These are phyloP conservation scores for Lerema accius DNA, from an alignment of 1,140 invertebrate species.

Conservation along the genomic window DNA sequence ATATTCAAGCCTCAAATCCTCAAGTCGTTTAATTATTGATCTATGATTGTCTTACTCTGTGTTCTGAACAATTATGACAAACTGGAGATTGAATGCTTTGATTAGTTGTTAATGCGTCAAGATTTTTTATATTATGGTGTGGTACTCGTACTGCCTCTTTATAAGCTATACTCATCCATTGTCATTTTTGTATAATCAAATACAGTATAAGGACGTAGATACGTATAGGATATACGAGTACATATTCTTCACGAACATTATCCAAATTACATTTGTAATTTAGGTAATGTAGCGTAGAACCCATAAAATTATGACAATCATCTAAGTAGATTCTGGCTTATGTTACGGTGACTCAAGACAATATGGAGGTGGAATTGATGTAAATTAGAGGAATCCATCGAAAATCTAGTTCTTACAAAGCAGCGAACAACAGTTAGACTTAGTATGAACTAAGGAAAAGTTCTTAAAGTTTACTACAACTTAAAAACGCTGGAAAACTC, in stretches of 20 bases:
- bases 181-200: too few relatives aligned
- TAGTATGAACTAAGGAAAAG: background rate
- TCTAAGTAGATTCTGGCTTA: slow-evolving; percentile 1
- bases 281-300: slow-evolving; percentile 4
- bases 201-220: too few relatives aligned
- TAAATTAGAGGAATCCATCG: too few relatives aligned
- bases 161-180: too few relatives aligned
- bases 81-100: too few relatives aligned
- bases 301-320: slow-evolving; percentile 12
- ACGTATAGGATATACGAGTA: background rate
- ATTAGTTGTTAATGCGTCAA: too few relatives aligned
- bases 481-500: background rate
- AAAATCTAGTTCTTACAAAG: background rate
- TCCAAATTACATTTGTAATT: slow-evolving; percentile 15
- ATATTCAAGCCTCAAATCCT: too few relatives aligned
- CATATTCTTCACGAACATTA: slow-evolving; percentile 13
- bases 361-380: background rate
- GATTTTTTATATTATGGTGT: too few relatives aligned
- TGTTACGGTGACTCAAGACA: background rate
- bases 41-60: too few relatives aligned
- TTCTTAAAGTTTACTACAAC: background rate
- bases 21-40: too few relatives aligned
- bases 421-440: background rate
- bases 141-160: too few relatives aligned
- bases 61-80: too few relatives aligned